A percentile compares a stretch with the other conserved stretches of the same genome.
Conservation (phyloP, 2,888 invertebrate genomes). For the Heteromurus nitidus region DNA sequence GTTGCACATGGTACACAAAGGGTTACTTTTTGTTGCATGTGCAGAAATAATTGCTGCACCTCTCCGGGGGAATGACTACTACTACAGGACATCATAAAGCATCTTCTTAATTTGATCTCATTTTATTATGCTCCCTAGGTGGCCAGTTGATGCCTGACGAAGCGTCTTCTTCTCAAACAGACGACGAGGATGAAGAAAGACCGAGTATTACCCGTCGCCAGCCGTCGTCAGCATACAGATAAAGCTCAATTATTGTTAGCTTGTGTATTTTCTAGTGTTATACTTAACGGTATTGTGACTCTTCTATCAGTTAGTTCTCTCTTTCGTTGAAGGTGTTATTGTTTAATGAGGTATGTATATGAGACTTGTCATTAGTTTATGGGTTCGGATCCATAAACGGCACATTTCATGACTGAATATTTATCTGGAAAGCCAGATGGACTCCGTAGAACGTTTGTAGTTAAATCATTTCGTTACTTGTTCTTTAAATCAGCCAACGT, state of each 20-base stretch:
- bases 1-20: not conserved
- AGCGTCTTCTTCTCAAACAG: constrained; percentile 66
- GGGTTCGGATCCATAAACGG: no score
- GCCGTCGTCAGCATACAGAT: constrained; percentile 45
- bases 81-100: no score
- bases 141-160: constrained; percentile 67
- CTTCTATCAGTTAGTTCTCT: not conserved
- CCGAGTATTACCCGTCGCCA: constrained; percentile 39
- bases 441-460: no score
- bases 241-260: constrained; percentile 46
- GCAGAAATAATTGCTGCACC: no score
- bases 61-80: no score
- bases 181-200: constrained; percentile 67
- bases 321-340: not conserved
- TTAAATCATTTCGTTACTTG: no score
- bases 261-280: no score
- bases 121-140: constrained; percentile 38
- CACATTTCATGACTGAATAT: not conserved
- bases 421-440: not conserved
- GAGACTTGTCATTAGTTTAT: no score
- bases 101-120: no score
- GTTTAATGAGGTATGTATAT: not conserved
- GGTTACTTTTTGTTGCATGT: no score
- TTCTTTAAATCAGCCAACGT: no score
- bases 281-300: not conserved